Percentiles rank a stretch among this genome's conserved stretches.
These are phyloP conservation scores for Nesidiocoris tenuis DNA, from an alignment of 2,888 invertebrate species.

Conservation along the genomic window DNA sequence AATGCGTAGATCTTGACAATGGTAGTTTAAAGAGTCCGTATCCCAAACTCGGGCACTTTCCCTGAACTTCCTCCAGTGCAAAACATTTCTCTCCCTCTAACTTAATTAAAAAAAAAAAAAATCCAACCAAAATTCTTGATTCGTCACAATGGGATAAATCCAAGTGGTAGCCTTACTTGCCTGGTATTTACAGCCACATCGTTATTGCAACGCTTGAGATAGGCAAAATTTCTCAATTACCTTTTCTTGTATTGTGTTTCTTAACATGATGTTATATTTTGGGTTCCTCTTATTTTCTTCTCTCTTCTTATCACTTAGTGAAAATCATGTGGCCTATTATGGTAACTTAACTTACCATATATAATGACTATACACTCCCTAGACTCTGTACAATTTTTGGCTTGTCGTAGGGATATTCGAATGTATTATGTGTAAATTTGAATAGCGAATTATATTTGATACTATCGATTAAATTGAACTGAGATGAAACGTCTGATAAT, in stretches of 20 bases:
- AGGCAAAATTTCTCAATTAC: too few species aligned
- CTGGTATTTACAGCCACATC: too few species aligned
- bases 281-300: not conserved
- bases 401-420: not conserved
- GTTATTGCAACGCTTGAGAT: too few species aligned
- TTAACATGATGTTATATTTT: not conserved
- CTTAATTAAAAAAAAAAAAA: too few species aligned
- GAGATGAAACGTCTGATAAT: conserved; percentile 9
- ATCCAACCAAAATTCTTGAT: too few species aligned
- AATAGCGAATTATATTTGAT: conserved; percentile 28
- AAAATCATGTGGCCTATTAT: conserved; percentile 10
- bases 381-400: not conserved
- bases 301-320: not conserved
- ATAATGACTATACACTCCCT: not conserved
- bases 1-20: not conserved
- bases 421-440: conserved; percentile 1
- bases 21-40: not conserved
- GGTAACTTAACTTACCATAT: not conserved
- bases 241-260: too few species aligned
- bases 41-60: too few species aligned
- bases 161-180: too few species aligned
- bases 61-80: too few species aligned
- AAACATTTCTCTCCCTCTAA: too few species aligned
- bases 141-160: too few species aligned
- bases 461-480: conserved; percentile 8